Evolutionary conservation across 2,888 invertebrate species (phyloP).

Genomic region (Microctonus aethiopoides): DNA sequence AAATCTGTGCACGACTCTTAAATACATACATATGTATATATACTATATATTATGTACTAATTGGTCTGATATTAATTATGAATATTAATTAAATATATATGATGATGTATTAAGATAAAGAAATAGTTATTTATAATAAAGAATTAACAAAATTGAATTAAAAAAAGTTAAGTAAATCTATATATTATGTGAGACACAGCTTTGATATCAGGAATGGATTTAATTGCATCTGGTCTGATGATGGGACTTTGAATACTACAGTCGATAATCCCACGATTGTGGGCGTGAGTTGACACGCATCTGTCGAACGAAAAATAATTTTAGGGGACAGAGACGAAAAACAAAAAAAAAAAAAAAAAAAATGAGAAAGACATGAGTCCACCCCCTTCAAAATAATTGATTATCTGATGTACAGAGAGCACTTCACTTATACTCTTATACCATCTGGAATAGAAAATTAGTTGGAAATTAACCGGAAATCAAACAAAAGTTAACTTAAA

Average conservation of each 20-base stretch:
- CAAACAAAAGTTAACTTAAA: neutral
- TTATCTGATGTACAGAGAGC: constrained; percentile 66
- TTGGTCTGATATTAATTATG: no score
- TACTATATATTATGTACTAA: neutral
- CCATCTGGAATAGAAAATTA: constrained; percentile 50
- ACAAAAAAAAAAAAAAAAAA: constrained; percentile 9
- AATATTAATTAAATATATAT: no score
- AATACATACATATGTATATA: neutral
- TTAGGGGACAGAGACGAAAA: constrained; percentile 2
- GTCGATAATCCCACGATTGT: constrained; percentile 55
- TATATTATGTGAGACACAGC: neutral
- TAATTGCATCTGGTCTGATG: constrained; percentile 52
- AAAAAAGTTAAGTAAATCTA: neutral
- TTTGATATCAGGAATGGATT: constrained; percentile 38
- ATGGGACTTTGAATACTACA: constrained; percentile 43
- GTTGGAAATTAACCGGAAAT: neutral
- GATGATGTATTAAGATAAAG: no score
- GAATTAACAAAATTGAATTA: neutral
- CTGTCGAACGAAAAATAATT: constrained; percentile 50
- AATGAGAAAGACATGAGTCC: constrained; percentile 33
- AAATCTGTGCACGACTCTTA: neutral
- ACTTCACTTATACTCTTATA: constrained; percentile 62
- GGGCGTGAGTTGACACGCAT: constrained; percentile 58
- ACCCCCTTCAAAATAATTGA: constrained; percentile 59
- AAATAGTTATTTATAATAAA: neutral